Evolutionary conservation across 2,797 vertebrate genomes (phyloP).

Genomic region (Enteromius fasciolatus): DNA sequence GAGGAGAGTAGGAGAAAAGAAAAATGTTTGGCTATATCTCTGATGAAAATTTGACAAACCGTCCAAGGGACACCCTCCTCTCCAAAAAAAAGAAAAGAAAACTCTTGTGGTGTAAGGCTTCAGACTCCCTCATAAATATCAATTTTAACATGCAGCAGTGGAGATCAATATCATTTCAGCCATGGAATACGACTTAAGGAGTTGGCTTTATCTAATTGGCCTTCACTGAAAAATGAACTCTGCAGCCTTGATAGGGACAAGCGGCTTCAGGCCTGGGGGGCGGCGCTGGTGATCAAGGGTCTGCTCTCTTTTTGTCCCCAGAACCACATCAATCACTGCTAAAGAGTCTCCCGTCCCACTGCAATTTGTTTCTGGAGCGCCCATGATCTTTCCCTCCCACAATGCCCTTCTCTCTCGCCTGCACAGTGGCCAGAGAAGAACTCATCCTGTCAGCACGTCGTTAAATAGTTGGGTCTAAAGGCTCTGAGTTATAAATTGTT

Average conservation of each 20-base stretch:
- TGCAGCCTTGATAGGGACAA: constrained; percentile 70
- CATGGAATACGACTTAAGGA: constrained; percentile 76
- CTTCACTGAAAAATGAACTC: constrained; percentile 81
- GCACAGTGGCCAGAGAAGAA: constrained; percentile 41
- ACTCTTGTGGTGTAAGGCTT: constrained; percentile 30
- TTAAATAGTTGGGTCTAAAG: constrained; percentile 56
- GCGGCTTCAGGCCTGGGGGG: constrained; percentile 65
- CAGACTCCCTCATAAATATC: constrained; percentile 70
- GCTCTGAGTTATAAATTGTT: constrained; percentile 65
- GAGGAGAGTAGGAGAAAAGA: constrained; percentile 39
- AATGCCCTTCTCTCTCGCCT: constrained; percentile 45
- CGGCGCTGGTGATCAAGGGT: constrained; percentile 52
- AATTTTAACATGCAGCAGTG: constrained; percentile 76
- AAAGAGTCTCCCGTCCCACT: constrained; percentile 61
- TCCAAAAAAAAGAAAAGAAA: constrained; percentile 55
- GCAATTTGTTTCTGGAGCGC: constrained; percentile 64
- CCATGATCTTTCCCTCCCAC: constrained; percentile 46
- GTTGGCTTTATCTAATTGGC: constrained; percentile 84
- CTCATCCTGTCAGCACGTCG: constrained; percentile 64
- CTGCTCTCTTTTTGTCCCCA: constrained; percentile 62
- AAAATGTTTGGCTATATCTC: constrained; percentile 42
- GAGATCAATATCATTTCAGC: constrained; percentile 83
- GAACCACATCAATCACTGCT: constrained; percentile 69
- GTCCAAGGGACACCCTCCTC: constrained; percentile 57
- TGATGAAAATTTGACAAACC: constrained; percentile 67